Base-by-base conservation (phyloP, 2,113 vertebrate genomes). In the Clarias magur region DNA sequence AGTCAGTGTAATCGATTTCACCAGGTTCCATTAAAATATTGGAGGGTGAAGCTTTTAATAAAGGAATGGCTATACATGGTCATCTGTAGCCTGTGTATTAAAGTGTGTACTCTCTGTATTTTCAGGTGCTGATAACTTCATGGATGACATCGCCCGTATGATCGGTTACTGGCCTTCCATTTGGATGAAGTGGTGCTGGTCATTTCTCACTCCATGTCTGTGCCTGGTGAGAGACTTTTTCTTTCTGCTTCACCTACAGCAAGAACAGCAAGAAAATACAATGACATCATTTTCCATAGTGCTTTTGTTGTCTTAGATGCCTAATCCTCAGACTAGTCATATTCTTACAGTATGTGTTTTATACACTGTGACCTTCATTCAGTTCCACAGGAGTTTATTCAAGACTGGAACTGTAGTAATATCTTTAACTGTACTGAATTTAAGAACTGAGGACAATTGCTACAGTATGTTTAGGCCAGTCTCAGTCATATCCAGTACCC, bases 171-270 rank as follows among this genome's bases (percentile, higher is more conserved):
- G 95, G 80, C 96, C 96, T 0, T 93, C 95, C 87, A 95, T 95
- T 72, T 96, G 94, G 94, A 96, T 96, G 90, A 96, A 96, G 94
- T 96, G 96, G 96, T 96, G 95, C 93, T 96, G 96, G 96, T 94
- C 94, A 63, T 93, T 95, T 82, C 93, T 96, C 23, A 96, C 96
- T 17, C 96, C 96, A 3, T 95, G 93, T 85, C 95, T 96, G 86
- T 96, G 96, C 92, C 91, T 96, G 88, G 96, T 96, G 70, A 93
- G 90, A 72, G 80, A 80, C 59, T 62, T 10, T 62, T 1, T 3
- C 16, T 38, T 38, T 3, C 68, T 48, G 57, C 48, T 25, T 72
- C 12, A 57, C 34, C n/a, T 54, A 56, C 17, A 56, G 5, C 54
- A 54, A 54, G 2, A 54, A 23, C 48, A 48, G n/a, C n/a, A n/a